Conservation (phyloP, 2,797 vertebrate species). For the Sebastes melanostomus region DNA sequence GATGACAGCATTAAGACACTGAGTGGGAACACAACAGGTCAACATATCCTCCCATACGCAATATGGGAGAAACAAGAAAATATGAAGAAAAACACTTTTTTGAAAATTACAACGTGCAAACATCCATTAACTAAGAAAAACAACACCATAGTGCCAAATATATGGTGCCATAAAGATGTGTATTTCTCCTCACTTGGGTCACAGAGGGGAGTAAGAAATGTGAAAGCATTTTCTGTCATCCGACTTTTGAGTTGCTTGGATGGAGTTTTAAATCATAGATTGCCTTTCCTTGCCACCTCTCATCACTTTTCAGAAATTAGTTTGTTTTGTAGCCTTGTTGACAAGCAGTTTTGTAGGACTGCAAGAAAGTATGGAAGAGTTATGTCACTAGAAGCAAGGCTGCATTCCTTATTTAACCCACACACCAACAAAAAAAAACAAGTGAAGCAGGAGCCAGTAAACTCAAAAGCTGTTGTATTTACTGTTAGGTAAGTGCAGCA, state of each 20-base stretch:
- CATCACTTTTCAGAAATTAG: constrained; percentile 68
- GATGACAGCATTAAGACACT: neutral
- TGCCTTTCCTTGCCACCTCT: constrained; percentile 22
- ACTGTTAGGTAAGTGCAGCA: constrained; percentile 67
- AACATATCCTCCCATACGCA: neutral
- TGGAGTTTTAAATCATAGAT: constrained; percentile 15
- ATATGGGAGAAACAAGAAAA: neutral
- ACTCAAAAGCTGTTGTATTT: constrained; percentile 64
- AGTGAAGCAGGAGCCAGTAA: constrained; percentile 48
- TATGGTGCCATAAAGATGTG: neutral
- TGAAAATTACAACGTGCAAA: neutral
- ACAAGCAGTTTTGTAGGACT: constrained; percentile 54
- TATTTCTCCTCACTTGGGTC: neutral
- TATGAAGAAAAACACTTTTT: neutral
- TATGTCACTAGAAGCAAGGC: constrained; percentile 47
- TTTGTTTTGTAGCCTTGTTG: constrained; percentile 59
- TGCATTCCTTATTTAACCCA: constrained; percentile 61
- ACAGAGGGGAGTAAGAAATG: neutral
- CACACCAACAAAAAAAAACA: constrained; percentile 43
- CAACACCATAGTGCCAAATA: neutral
- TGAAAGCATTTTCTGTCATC: neutral
- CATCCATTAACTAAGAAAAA: neutral
- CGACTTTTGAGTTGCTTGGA: constrained; percentile 26
- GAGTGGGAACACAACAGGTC: neutral
- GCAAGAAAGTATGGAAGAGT: constrained; percentile 36